Evolutionary conservation across 2,113 vertebrate genomes (phyloP), one percentile per base, ranked within the genome.

Genomic region (Sapajus apella): DNA sequence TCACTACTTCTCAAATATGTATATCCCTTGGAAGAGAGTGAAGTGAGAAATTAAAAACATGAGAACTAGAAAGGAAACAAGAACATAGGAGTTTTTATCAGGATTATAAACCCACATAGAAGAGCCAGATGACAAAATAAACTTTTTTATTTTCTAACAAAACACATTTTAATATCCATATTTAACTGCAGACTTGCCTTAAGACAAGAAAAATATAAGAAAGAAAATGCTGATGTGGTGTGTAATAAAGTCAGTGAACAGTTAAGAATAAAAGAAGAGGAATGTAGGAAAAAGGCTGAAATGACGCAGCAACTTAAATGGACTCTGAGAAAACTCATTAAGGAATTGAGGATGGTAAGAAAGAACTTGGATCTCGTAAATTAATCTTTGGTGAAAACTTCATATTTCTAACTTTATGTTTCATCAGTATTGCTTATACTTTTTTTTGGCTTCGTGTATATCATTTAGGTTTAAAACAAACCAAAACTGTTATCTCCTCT

Each of bases 351-450:
- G 95, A 98, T 98, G 10, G 61, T 99, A 56, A 97, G 98, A 96
- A 99, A 98, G 95, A 98, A 98, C 92, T 98, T 99, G 96, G 99
- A 99, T 97, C 99, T 99, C 99, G 99, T 99, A 89, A 86, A 35
- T 32, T 73, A 61, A 58, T 52, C 80, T 88, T 70, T 37, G 27
- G 32, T 72, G 87, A 58, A 10, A 76, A 30, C 47, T 97, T 61
- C 75, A 43, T 66, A 70, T 81, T 72, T 89, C 55, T 20, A 72
- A 32, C 23, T 9, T 7, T 85, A 2, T 64, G 58, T 45, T 87
- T 90, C 7, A 76, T 96, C 45, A 55, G 1, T 72, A 85, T 30
- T 93, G 58, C 61, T 94, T 75, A 45, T 81, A 47, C 12, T 43
- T 56, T 21, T 21, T 18, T 79, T 61, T 82, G 25, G 25, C 40